Evolutionary conservation across 2,888 invertebrate species (phyloP).

Genomic region (Sepiola atlantica): DNA sequence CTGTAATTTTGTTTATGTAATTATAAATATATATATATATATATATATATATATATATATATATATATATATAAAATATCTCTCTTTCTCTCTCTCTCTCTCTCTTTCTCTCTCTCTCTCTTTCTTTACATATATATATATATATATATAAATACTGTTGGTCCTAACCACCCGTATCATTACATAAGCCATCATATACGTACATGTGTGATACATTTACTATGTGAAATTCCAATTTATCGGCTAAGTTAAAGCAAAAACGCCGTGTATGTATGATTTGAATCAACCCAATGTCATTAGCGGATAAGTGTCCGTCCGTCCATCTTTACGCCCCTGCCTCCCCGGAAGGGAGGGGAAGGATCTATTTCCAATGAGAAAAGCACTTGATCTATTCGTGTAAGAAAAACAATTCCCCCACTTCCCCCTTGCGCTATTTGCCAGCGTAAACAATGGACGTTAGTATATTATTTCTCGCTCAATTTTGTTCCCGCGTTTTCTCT

Average conservation of each 20-base stretch:
- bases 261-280: background rate
- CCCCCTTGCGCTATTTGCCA: background rate
- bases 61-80: too few species aligned
- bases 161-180: too few species aligned
- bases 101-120: too few species aligned
- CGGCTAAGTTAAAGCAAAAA: background rate
- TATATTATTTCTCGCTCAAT: background rate
- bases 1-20: too few species aligned
- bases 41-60: too few species aligned
- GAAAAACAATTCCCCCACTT: background rate
- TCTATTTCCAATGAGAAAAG: background rate
- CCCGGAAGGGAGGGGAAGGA: background rate
- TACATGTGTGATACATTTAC: too few species aligned
- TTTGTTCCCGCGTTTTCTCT: background rate
- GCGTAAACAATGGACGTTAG: background rate
- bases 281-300: background rate
- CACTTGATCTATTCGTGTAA: constrained; percentile 32
- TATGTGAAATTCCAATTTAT: too few species aligned
- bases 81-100: too few species aligned
- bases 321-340: background rate
- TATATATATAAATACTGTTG: too few species aligned
- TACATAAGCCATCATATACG: too few species aligned
- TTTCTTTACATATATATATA: too few species aligned
- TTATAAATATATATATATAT: too few species aligned
- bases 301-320: background rate